These are phyloP conservation scores for Mallotus villosus DNA, from an alignment of 2,797 vertebrate genomes.

Conservation along the genomic window DNA sequence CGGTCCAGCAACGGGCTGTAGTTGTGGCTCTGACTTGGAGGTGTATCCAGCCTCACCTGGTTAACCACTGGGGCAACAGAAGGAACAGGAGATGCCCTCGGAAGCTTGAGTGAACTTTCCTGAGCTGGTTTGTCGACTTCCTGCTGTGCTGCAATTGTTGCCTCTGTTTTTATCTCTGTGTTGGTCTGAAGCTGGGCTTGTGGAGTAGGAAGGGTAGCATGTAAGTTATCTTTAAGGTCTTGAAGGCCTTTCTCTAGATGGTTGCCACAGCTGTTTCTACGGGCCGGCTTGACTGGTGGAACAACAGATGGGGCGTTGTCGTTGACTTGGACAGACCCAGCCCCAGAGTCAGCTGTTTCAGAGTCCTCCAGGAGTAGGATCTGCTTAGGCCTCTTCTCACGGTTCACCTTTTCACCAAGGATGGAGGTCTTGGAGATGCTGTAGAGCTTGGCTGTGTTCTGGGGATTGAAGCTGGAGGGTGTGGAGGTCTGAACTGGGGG, in stretches of 20 bases:
- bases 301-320: constrained; percentile 44
- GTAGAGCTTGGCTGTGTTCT: constrained; percentile 70
- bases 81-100: constrained; percentile 23
- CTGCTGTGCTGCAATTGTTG: constrained; percentile 17
- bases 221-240: constrained; percentile 42
- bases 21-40: constrained; percentile 35
- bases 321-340: constrained; percentile 45
- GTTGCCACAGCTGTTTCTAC: constrained; percentile 42
- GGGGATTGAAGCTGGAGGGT: constrained; percentile 74
- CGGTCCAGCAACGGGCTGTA: constrained; percentile 67
- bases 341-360: constrained; percentile 33
- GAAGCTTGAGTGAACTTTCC: constrained; percentile 45
- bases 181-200: constrained; percentile 21
- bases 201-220: constrained; percentile 35
- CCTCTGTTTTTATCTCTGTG: constrained; percentile 33
- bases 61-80: constrained; percentile 27
- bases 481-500: constrained; percentile 46
- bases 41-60: constrained; percentile 24
- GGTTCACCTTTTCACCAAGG: constrained; percentile 35
- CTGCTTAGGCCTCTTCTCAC: constrained; percentile 58
- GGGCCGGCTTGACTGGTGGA: constrained; percentile 53
- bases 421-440: constrained; percentile 50
- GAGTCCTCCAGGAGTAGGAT: constrained; percentile 68
- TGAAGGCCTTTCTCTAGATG: constrained; percentile 41
- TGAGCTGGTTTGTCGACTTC: constrained; percentile 30